A percentile compares a stretch with the other conserved stretches of the same genome.
Evolutionary conservation across 2,113 vertebrate genomes (phyloP).

Genomic region (Tychaedon coryphoeus): DNA sequence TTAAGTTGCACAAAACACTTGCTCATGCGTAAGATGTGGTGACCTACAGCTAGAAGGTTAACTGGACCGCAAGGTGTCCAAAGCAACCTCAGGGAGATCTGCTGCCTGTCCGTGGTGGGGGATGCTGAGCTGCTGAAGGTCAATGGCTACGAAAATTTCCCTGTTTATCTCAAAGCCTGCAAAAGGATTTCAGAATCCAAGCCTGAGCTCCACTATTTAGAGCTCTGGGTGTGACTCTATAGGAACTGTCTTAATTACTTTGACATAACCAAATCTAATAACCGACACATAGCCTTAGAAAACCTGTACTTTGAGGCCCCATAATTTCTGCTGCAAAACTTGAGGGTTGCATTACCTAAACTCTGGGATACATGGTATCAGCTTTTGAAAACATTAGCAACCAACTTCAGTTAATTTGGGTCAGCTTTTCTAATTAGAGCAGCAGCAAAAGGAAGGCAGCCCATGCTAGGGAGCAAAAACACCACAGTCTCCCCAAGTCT

Average conservation of each 20-base stretch:
- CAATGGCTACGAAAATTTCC: background rate
- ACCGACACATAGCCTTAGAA: background rate
- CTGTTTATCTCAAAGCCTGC: background rate
- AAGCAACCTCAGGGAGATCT: background rate
- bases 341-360: background rate
- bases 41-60: background rate
- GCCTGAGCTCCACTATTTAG: background rate
- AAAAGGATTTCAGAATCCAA: background rate
- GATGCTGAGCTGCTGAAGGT: background rate
- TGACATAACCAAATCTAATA: background rate
- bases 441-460: background rate
- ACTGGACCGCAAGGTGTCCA: background rate
- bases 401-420: background rate
- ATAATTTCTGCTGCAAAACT: background rate
- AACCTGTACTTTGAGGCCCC: background rate
- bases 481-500: background rate
- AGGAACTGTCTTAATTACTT: background rate
- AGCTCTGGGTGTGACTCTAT: background rate
- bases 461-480: constrained; percentile 4
- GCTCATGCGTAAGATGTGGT: background rate
- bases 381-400: background rate
- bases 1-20: background rate
- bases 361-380: background rate
- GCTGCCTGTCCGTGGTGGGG: background rate
- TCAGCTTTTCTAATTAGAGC: constrained; percentile 53